phyloP scores from a whole-genome alignment of 2,797 vertebrate species.

The Strix occidentalis region DNA sequence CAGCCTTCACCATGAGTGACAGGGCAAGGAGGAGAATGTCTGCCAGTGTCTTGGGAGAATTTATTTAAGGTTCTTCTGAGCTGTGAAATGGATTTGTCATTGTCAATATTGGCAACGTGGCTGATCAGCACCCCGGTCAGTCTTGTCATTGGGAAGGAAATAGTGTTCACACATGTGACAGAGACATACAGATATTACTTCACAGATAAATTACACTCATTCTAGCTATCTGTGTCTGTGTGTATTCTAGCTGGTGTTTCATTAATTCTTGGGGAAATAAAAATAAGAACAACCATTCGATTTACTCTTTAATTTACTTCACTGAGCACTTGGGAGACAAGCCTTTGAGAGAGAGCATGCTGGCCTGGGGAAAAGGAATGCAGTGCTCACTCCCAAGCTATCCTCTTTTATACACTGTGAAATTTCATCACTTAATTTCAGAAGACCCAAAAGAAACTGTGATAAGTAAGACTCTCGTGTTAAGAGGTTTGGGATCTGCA shows the following conservation, averaged over 20 bases:
- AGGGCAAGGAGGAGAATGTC: not conserved
- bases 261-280: conserved; percentile 49
- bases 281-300: conserved; percentile 12
- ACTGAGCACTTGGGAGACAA: not conserved
- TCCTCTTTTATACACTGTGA: not conserved
- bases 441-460: not conserved
- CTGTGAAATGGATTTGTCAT: conserved; percentile 49
- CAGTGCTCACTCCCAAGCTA: not conserved
- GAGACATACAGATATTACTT: not conserved
- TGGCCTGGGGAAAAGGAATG: not conserved
- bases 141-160: conserved; percentile 18
- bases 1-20: conserved; percentile 38
- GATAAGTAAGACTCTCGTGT: not conserved
- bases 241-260: conserved; percentile 17
- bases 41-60: conserved; percentile 26
- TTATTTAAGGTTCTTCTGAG: conserved; percentile 36
- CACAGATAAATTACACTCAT: not conserved
- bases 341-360: not conserved
- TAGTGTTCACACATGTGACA: not conserved
- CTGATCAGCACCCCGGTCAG: conserved; percentile 24
- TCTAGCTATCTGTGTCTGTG: conserved; percentile 4
- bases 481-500: not conserved
- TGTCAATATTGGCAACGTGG: not conserved
- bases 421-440: not conserved
- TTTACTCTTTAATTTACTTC: conserved; percentile 59